A percentile compares a stretch with the other conserved stretches of the same genome.
Conservation (phyloP, 1,140 invertebrate genomes). For the Hypothenemus hampei region DNA sequence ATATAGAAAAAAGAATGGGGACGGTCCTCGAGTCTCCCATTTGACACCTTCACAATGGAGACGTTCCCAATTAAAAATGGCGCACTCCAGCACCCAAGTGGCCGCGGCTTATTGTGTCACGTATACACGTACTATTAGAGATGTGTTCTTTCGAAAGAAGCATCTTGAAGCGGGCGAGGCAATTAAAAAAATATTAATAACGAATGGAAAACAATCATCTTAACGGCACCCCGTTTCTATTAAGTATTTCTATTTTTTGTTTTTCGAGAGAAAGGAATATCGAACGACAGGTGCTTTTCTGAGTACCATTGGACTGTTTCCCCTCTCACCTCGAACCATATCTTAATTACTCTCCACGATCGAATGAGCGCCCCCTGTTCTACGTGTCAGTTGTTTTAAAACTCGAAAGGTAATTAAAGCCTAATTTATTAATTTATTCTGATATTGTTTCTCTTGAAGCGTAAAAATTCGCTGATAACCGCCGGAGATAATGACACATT, state of each 20-base stretch:
- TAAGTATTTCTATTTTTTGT: too few species aligned
- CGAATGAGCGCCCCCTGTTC: slow-evolving; percentile 26
- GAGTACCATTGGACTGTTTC: too few species aligned
- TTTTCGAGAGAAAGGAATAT: too few species aligned
- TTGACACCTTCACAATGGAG: slow-evolving; percentile 12
- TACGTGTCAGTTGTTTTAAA: slow-evolving; percentile 30
- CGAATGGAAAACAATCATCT: too few species aligned
- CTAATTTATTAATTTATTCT: slow-evolving; percentile 44
- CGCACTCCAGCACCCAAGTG: slow-evolving; percentile 8
- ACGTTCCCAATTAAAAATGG: slow-evolving; percentile 18
- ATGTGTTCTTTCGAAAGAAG: too few species aligned
- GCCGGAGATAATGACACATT: slow-evolving; percentile 33
- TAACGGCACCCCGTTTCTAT: too few species aligned
- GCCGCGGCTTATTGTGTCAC: slow-evolving; percentile 11
- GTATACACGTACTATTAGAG: slow-evolving; percentile 12
- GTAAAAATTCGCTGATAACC: slow-evolving; percentile 42
- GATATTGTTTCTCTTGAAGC: slow-evolving; percentile 42
- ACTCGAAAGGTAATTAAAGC: slow-evolving; percentile 40
- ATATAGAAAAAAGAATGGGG: slow-evolving; percentile 2
- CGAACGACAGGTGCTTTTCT: too few species aligned
- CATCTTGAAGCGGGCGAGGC: too few species aligned
- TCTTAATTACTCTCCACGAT: slow-evolving; percentile 27
- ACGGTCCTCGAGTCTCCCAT: slow-evolving; percentile 7
- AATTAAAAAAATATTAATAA: too few species aligned
- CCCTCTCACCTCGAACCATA: too few species aligned